Base-by-base conservation (phyloP, 1,140 invertebrate species). In the Hycleus phaleratus region DNA sequence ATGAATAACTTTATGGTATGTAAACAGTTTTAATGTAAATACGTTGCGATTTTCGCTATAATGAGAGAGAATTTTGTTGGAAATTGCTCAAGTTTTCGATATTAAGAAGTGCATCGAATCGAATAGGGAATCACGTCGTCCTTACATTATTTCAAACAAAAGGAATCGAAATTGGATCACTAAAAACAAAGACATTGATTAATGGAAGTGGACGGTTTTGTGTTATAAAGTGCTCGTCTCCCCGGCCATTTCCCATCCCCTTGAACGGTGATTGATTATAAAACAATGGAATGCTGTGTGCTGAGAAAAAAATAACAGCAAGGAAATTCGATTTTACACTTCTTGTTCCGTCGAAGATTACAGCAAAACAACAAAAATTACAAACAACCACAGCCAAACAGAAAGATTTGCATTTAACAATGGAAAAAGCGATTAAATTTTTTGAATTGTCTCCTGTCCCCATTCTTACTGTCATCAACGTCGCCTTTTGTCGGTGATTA, bases 101-200 rank as follows among this genome's bases (percentile, higher is more conserved):
- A 57, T 61, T 57, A 46, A 49, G 55, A 48, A 26, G 9, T 4
- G 57, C 40, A 63, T n/a, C 26, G 56, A 62, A 49, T 62, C 57
- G 54, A 64, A 57, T 62, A 51, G 56, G 53, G 59, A 64, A 64
- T 64, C 63, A 64, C 63, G 59, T 59, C 63, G 51, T 53, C 44
- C 38, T 38, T 55, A 62, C 63, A 64, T 64, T 61, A 60, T 45
- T 12, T n/a, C 60, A 61, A 64, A 64, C 63, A 64, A 64, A 59
- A 62, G 60, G 48, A 62, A 60, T 59, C 60, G 63, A 60, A 64
- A 64, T 64, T 62, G 60, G 63, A 64, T 62, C 60, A 64, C 52
- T 45, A 56, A 60, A 62, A 61, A 64, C 63, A 61, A 64, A 62
- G 63, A 64, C 60, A 53, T 58, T 64, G 63, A 64, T 64, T 64